These are phyloP conservation scores for Karalla daura DNA, from an alignment of 2,797 vertebrate species.

Conservation along the genomic window DNA sequence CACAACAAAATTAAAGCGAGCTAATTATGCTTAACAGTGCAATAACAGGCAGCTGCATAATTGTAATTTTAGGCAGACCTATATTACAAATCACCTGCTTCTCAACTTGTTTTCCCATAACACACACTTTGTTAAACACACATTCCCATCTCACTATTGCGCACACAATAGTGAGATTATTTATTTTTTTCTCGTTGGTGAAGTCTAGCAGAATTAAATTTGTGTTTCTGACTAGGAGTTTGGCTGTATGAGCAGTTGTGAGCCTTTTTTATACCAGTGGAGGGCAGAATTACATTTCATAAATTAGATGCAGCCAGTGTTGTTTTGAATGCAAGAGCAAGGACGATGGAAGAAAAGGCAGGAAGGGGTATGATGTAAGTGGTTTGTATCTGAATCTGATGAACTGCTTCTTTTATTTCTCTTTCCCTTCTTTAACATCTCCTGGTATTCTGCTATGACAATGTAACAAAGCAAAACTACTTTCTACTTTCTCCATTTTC, in stretches of 20 bases:
- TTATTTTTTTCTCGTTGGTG: conserved; percentile 29
- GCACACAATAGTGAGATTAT: too few species aligned
- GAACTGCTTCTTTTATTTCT: conserved; percentile 7
- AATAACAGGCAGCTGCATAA: conserved; percentile 49
- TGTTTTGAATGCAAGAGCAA: conserved; percentile 77
- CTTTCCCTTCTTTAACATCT: conserved; percentile 4
- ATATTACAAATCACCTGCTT: conserved; percentile 61
- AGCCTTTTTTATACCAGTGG: conserved; percentile 91
- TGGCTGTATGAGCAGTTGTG: conserved; percentile 34
- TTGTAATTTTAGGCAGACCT: conserved; percentile 53
- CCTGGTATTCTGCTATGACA: conserved; percentile 35
- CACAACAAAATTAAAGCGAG: conserved; percentile 60
- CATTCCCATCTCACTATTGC: conserved; percentile 9
- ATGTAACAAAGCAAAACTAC: conserved; percentile 22
- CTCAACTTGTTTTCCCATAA: conserved; percentile 54
- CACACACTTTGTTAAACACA: conserved; percentile 32
- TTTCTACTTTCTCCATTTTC: neutral
- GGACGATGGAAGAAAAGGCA: conserved; percentile 13
- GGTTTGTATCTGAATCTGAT: conserved; percentile 59
- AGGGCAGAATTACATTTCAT: conserved; percentile 97
- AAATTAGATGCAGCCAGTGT: conserved; percentile 83
- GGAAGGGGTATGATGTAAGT: conserved; percentile 29
- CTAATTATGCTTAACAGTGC: conserved; percentile 57
- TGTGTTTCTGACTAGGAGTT: conserved; percentile 27
- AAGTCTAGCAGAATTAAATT: conserved; percentile 34